Conservation (phyloP, 2,888 invertebrate species). For the Apocheima hispidaria region DNA sequence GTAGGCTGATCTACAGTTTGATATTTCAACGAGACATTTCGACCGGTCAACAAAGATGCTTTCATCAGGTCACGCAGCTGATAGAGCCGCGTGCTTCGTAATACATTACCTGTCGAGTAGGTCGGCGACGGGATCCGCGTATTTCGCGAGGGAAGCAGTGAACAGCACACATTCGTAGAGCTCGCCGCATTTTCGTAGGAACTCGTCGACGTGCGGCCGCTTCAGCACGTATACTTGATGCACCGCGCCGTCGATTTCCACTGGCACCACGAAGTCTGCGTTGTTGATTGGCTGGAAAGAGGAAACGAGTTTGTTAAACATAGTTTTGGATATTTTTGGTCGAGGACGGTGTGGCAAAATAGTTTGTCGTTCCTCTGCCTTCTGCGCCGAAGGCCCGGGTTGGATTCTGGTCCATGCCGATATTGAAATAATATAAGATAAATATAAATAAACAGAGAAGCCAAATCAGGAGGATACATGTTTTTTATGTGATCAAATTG, state of each 20-base stretch:
- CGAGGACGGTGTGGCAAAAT: too few relatives aligned
- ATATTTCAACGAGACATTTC: too few relatives aligned
- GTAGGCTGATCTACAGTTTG: background rate
- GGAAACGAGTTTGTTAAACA: background rate
- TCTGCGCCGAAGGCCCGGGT: too few relatives aligned
- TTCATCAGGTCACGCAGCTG: too few relatives aligned
- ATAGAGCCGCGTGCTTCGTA: background rate
- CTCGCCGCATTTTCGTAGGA: conserved; percentile 98
- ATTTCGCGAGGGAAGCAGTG: conserved; percentile 99
- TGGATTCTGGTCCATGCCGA: too few relatives aligned
- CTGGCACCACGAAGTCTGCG: conserved; percentile 99
- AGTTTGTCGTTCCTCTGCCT: too few relatives aligned
- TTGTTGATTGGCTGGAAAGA: conserved; percentile 96
- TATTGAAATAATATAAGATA: too few relatives aligned
- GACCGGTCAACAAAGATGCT: too few relatives aligned
- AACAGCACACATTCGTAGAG: conserved; percentile 99
- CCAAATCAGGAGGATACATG: too few relatives aligned
- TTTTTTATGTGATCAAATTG: too few relatives aligned
- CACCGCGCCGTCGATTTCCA: conserved; percentile 99
- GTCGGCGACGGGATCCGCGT: conserved; percentile 99
- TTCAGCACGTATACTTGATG: conserved; percentile 99
- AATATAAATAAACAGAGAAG: too few relatives aligned
- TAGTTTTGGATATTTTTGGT: background rate
- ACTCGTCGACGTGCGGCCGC: conserved; percentile 99
- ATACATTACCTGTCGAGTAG: conserved; percentile 91